Percentiles rank a stretch among this genome's conserved stretches.
Evolutionary conservation across 2,888 invertebrate species (phyloP).

Genomic region (Copidosoma aretas): DNA sequence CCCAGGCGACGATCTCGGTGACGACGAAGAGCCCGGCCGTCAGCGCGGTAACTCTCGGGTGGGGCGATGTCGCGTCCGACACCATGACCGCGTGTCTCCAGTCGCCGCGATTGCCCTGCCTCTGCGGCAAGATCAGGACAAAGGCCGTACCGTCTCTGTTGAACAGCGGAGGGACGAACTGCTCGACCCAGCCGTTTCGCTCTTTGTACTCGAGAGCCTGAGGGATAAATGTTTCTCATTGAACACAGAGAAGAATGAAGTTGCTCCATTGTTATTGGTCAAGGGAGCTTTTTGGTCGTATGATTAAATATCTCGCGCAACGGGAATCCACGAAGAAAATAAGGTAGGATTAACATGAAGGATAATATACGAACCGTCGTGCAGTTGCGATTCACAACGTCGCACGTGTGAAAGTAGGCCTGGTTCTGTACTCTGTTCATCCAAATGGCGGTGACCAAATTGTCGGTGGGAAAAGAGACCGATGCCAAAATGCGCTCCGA

Average conservation of each 20-base stretch:
- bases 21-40: constrained; percentile 76
- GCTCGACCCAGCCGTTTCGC: constrained; percentile 79
- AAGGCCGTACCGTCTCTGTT: constrained; percentile 73
- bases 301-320: too few relatives aligned
- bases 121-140: constrained; percentile 76
- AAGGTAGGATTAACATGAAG: too few relatives aligned
- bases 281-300: too few relatives aligned
- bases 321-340: too few relatives aligned
- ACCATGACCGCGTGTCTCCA: constrained; percentile 74
- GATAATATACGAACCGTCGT: constrained; percentile 49
- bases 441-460: constrained; percentile 80
- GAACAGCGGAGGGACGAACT: constrained; percentile 75
- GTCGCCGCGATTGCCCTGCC: constrained; percentile 66
- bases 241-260: not conserved
- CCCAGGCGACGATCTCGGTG: constrained; percentile 77
- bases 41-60: constrained; percentile 62
- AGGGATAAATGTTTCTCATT: constrained; percentile 11
- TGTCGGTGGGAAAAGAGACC: constrained; percentile 79
- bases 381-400: constrained; percentile 59
- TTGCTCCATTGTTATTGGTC: too few relatives aligned
- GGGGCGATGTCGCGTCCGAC: constrained; percentile 55
- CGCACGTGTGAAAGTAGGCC: constrained; percentile 71
- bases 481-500: constrained; percentile 70
- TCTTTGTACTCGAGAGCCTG: constrained; percentile 57
- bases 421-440: constrained; percentile 87